Evolutionary conservation across 2,113 vertebrate genomes (phyloP), one percentile per base, ranked within the genome.

Genomic region (Boulengeromyrus knoepffleri): DNA sequence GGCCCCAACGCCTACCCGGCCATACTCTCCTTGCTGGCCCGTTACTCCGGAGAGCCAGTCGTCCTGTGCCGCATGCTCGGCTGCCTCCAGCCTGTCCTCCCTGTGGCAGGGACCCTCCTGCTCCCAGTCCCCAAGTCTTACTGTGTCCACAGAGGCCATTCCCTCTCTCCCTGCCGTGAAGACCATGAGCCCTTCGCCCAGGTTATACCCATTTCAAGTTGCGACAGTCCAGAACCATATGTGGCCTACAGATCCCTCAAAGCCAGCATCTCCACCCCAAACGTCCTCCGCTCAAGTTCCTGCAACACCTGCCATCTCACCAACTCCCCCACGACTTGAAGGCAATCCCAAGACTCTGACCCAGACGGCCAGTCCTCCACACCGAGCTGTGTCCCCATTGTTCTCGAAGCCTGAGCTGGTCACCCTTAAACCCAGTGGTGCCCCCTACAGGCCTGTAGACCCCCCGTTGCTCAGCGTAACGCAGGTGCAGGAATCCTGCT

Each of bases 71-170:
- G 95, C 95, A 0, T 96, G 96, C 90, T 95, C 95, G 50, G 95
- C 95, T 39, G 97, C 97, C 66, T 95, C 94, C 89, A 96, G 95
- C 0, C 95, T 98, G 93, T 96, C 97, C 87, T 95, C 96, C 46
- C 95, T 95, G 47, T 96, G 96, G 50, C 93, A 95, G 74, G 92
- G 94, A 62, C 94, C 95, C 10, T 96, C 96, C 58, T 93, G 42
- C 5, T 91, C 45, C 62, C 95, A 93, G 92, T 95, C 92, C 92
- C 96, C 95, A 90, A 93, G 50, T n/a, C 88, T 58, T 46, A 89
- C 88, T 0, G 42, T 70, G 1, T 21, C 93, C 58, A 42, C 92
- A 5, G 58, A 53, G 9, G 92, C 89, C 85, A 90, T 56, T 7
- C 12, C 88, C 8, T 39, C 15, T 45, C 24, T 46, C 74, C 39